Evolutionary conservation across 2,888 invertebrate genomes (phyloP), one percentile per base, ranked within the genome.

Genomic region (Caenorhabditis uteleia): DNA sequence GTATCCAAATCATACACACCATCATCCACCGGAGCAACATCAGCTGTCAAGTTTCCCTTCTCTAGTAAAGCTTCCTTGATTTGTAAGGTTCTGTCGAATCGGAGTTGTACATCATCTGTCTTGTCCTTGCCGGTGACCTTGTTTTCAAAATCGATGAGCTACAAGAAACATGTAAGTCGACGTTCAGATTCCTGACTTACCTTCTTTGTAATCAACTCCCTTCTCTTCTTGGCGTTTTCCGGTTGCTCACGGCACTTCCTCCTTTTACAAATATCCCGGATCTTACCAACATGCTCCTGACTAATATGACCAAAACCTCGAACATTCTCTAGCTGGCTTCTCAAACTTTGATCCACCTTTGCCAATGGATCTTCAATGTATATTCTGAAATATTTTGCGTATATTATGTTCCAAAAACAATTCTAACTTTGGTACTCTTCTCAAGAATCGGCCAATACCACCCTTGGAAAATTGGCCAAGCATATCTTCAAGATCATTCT

Each of bases 1-100:
- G 80, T 68, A 54, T 82, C 82, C n/a, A 75, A 58, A 38, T 82
- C 80, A 60, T 76, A 82, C 2, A 78, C 72, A 18, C 82, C 82
- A 47, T 82, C 74, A 45, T 82, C 78, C 0, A 66, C 71, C 12
- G 82, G 77, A 21, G 73, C 76, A 18, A 81, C 56, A 23, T 59
- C 56, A 16, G 53, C 59, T 18, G 66, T 48, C 40, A 82, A 49
- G 23, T 79, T 79, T n/a, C 80, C 80, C 42, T 75, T 74, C 23
- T 76, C 78, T 7, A 82, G 29, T 18, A 82, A 56, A 7, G 78
- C 79, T 51, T 79, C 73, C 38, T 82, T 82, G 36, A 82, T 67
- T 59, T 82, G 82, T 31, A 74, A 69, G 0, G 80, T 80, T 58
- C 82, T 56, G 12, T 78, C 77, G 20, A 82, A 68, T 48, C 78